phyloP scores from a whole-genome alignment of 2,888 invertebrate genomes.

The Epirrita christyi region DNA sequence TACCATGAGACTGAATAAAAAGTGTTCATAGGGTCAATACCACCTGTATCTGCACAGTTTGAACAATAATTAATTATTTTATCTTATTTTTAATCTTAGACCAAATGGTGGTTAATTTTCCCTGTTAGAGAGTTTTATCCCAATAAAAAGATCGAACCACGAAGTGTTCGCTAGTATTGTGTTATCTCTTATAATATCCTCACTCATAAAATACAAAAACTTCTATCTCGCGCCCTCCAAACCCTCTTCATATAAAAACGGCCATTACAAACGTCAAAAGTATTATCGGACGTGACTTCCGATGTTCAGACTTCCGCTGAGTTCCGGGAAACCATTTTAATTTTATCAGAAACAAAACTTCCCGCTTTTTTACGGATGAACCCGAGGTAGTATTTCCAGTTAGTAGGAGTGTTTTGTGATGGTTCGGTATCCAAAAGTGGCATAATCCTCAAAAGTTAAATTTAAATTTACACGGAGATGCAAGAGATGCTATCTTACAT shows the following conservation, averaged over 20 bases:
- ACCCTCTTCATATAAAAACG: constrained; percentile 5
- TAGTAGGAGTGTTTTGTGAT: neutral
- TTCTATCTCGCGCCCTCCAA: neutral
- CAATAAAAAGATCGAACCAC: too few species aligned
- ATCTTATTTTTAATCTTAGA: too few species aligned
- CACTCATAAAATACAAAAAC: neutral
- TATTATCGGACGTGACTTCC: constrained; percentile 19
- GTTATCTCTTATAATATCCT: neutral
- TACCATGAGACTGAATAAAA: too few species aligned
- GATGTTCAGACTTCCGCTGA: constrained; percentile 15
- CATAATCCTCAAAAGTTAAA: neutral
- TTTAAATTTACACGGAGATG: too few species aligned
- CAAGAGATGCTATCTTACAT: too few species aligned
- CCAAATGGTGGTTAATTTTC: too few species aligned
- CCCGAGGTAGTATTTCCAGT: neutral
- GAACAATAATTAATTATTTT: too few species aligned
- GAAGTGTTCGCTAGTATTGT: too few species aligned
- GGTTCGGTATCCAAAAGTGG: neutral
- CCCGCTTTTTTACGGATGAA: neutral
- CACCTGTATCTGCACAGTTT: too few species aligned
- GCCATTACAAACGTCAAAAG: constrained; percentile 20
- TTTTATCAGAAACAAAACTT: constrained; percentile 18
- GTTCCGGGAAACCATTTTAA: constrained; percentile 13
- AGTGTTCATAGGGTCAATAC: too few species aligned
- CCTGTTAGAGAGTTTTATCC: too few species aligned